Evolutionary conservation across 1,140 invertebrate species (phyloP).

Genomic region (Polypedilum vanderplanki): DNA sequence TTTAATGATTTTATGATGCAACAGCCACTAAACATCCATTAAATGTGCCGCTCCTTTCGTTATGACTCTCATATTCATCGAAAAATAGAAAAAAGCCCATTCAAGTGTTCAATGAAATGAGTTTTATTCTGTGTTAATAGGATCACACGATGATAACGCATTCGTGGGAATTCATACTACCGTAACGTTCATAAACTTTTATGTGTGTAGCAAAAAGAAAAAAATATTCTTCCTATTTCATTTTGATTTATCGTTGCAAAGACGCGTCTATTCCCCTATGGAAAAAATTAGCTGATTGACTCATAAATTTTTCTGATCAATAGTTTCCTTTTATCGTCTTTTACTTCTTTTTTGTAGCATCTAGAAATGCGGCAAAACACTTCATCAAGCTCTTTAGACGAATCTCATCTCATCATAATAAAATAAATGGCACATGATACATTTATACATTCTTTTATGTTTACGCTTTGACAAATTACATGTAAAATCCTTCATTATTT

Average conservation of each 20-base stretch:
- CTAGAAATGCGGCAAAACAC: not conserved
- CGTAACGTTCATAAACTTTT: not conserved
- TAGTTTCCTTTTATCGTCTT: not conserved
- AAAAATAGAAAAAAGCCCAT: no score
- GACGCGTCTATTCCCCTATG: not conserved
- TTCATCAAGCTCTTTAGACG: slow-evolving; percentile 11
- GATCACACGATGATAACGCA: no score
- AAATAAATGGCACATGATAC: slow-evolving; percentile 18
- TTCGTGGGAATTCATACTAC: not conserved
- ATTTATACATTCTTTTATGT: not conserved
- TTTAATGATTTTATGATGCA: no score
- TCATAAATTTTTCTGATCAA: slow-evolving; percentile 3
- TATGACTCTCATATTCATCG: no score
- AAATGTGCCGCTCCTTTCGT: no score
- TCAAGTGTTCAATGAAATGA: no score
- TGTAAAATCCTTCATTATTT: slow-evolving; percentile 28
- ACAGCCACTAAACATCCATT: no score
- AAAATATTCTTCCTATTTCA: not conserved
- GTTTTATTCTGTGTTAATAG: no score
- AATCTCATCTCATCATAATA: slow-evolving; percentile 19
- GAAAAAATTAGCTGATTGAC: slow-evolving; percentile 6
- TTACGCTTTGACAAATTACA: slow-evolving; percentile 28
- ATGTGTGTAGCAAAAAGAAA: not conserved
- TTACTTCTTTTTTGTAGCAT: not conserved
- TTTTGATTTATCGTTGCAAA: not conserved